Evolutionary conservation across 2,888 invertebrate genomes (phyloP), one percentile per base, ranked within the genome.

Genomic region (Spisula subtruncata): DNA sequence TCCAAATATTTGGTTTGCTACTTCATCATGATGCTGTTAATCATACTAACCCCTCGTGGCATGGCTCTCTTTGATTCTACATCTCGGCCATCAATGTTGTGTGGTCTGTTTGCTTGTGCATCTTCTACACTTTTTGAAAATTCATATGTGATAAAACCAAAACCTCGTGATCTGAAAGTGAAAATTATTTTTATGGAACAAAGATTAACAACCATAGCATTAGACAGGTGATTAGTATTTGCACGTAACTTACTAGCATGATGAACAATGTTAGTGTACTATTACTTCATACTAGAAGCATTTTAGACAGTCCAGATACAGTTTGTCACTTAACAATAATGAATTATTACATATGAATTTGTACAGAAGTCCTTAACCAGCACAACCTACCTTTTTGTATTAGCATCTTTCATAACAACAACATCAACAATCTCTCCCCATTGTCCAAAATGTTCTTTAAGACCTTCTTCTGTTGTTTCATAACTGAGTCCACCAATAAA

Each of bases 31-130:
- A 8, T 41, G 41, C 8, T 41, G 41, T 41, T 41, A 41, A 41
- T 8, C 41, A 5, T 25, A 87, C 90, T 94, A 95, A 97, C 97
- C 93, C 97, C 97, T 95, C 99, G 97, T 0, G 99, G 99, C 46
- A 99, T 99, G 60, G 99, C 99, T 93, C 99, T 97, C 97, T 99
- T 99, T 0, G 99, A 99, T 97, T 99, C 99, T 0, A 99, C 99
- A 83, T 98, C 98, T 94, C 99, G 97, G 85, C 98, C 99, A 97
- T 99, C 99, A 90, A 99, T 98, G 96, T 98, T 98, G 96, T 99
- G 99, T 0, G 99, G 99, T 87, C 98, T 96, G 87, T 97, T 97
- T 86, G 96, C 95, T 97, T 99, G 99, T 8, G 99, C 99, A 96
- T 98, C 98, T 97, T 99, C 99, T n/a, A 99, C 98, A 99, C 99